A percentile compares a stretch with the other conserved stretches of the same genome.
These are phyloP conservation scores for Amphimallon solstitiale DNA, from an alignment of 2,888 invertebrate genomes.

Conservation along the genomic window DNA sequence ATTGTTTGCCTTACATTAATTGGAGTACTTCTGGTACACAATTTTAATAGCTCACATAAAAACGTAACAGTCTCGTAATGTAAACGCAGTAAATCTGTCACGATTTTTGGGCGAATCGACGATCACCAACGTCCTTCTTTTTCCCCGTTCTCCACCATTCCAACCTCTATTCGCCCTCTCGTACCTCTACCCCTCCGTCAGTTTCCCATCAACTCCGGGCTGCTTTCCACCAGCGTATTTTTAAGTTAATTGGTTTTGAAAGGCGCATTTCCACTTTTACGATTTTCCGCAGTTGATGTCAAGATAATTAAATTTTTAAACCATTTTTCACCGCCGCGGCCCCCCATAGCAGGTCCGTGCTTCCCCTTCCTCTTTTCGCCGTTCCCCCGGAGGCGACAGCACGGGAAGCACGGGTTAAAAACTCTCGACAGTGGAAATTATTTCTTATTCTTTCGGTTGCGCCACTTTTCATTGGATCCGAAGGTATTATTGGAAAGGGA, in stretches of 20 bases:
- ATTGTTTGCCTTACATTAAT: no score
- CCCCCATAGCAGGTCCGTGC: neutral
- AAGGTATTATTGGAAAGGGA: no score
- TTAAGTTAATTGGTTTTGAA: constrained; percentile 60
- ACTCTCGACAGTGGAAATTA: no score
- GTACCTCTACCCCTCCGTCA: constrained; percentile 15
- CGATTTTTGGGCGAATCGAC: neutral
- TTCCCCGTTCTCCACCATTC: neutral
- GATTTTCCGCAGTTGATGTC: constrained; percentile 60
- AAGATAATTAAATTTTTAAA: constrained; percentile 61
- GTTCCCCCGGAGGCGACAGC: neutral
- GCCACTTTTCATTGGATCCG: no score
- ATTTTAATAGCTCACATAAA: no score
- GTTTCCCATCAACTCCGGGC: neutral
- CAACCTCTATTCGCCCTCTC: no score
- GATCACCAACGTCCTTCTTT: neutral
- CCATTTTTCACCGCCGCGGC: constrained; percentile 54
- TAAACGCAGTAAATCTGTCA: neutral
- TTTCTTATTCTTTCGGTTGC: no score
- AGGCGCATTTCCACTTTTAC: constrained; percentile 60
- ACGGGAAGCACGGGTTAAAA: neutral
- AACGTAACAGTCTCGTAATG: neutral
- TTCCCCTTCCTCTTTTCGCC: neutral
- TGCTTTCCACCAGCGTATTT: constrained; percentile 50
- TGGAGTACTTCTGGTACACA: no score